Evolutionary conservation across 2,888 invertebrate genomes (phyloP), one percentile per base, ranked within the genome.

Genomic region (Macropis europaea): DNA sequence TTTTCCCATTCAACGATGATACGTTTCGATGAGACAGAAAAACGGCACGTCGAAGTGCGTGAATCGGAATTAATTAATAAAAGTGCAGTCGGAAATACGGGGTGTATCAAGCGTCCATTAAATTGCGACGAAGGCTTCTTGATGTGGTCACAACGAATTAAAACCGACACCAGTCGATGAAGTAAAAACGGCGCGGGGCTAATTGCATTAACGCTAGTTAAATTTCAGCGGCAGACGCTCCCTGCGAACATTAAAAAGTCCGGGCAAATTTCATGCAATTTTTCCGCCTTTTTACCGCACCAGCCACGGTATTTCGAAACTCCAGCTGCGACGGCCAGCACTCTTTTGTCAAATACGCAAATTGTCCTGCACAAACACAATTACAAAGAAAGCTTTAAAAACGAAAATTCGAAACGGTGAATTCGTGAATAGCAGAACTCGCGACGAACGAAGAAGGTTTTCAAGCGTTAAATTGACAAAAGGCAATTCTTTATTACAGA

Each of bases 121-220:
- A 19, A 38, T 62, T 26, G 7, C 11, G 24, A 4, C 3, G 7
- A 26, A 15, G 34, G 40, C 60, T 69, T 47, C 52, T 69, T 57
- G 62, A 62, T 62, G 52, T 15, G 56, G 69, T 52, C 62, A n/a
- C 19, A 42, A 52, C 53, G 52, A 52, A 52, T 50, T 71, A 50
- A 71, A 50, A 42, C 28, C 34, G 53, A 22, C 40, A 13, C 15
- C 19, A 60, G 17, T 36, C 48, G 48, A 59, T 54, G 60, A 60
- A 36, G 48, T n/a, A 54, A 71, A 70, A 68, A 60, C 42, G 42
- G 28, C 26, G 6, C 32, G 36, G 11, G 7, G 60, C 32, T 48
- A 68, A 71, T 71, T 56, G 24, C 60, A 43, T 68, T 68, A 53
- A 7, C 61, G 53, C 48, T 61, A 50, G 68, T 68, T 60, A 34